A percentile compares a stretch with the other conserved stretches of the same genome.
phyloP scores from a whole-genome alignment of 2,113 vertebrate species.

The Ardeotis arabs region DNA sequence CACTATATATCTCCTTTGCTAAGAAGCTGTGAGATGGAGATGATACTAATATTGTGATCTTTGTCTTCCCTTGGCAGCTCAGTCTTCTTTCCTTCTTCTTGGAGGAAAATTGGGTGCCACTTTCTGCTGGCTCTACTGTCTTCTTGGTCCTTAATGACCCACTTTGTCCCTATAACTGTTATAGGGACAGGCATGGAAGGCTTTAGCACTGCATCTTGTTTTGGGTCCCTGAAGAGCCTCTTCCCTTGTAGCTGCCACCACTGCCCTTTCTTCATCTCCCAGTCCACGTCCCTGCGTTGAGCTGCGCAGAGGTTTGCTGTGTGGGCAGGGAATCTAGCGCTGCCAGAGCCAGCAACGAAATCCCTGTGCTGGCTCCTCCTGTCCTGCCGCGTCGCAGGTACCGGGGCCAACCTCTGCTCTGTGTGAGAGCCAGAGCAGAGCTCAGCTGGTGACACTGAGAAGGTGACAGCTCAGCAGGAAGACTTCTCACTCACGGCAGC shows the following conservation, averaged over 20 bases:
- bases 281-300: rapidly evolving
- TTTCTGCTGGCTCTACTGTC: background rate
- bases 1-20: background rate
- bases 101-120: background rate
- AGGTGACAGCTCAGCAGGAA: slow-evolving; percentile 27
- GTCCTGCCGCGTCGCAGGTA: background rate
- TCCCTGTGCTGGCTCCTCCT: background rate
- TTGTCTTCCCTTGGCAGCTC: slow-evolving; percentile 10
- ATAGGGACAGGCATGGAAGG: background rate
- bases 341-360: background rate
- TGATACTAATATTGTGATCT: background rate
- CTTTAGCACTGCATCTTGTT: background rate
- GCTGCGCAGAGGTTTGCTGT: background rate
- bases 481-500: slow-evolving; percentile 35
- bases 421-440: background rate
- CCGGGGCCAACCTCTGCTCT: background rate
- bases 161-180: background rate
- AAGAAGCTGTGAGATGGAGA: background rate
- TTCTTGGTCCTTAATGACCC: background rate
- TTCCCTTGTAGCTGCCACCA: background rate
- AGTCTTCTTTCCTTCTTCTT: background rate
- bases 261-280: background rate
- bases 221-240: background rate
- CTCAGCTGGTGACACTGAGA: slow-evolving; percentile 1
- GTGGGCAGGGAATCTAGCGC: background rate